Evolutionary conservation across 2,797 vertebrate species (phyloP).

Genomic region (Poecilia gillii): DNA sequence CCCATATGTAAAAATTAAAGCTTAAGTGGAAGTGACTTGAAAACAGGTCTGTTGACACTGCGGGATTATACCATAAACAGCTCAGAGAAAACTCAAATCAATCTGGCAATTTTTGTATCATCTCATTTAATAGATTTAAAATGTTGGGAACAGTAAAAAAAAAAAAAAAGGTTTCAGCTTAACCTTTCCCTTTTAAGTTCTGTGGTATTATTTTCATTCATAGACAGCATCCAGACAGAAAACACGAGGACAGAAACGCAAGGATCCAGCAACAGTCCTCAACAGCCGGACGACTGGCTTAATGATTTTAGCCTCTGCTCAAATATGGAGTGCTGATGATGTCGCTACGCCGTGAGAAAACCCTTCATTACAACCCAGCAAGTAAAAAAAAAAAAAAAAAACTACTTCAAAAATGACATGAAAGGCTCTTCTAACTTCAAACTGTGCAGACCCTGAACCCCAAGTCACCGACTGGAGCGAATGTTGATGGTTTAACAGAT

Average conservation of each 20-base stretch:
- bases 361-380: background rate
- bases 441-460: conserved; percentile 26
- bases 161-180: background rate
- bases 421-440: conserved; percentile 49
- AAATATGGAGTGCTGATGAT: background rate
- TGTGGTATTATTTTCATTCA: background rate
- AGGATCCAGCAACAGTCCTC: background rate
- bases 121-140: background rate
- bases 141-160: background rate
- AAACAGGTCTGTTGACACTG: background rate
- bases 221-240: background rate
- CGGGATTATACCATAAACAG: background rate
- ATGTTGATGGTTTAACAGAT: conserved; percentile 31
- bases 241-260: background rate
- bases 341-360: background rate
- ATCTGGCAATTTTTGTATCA: background rate
- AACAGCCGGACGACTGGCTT: background rate
- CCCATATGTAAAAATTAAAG: background rate
- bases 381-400: conserved; percentile 11
- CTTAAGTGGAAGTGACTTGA: background rate
- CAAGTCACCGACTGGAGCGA: conserved; percentile 22
- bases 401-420: conserved; percentile 23
- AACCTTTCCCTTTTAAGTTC: background rate
- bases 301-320: background rate
- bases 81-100: background rate